Conservation (phyloP, 2,113 vertebrate species). For the Embiotoca jacksoni region DNA sequence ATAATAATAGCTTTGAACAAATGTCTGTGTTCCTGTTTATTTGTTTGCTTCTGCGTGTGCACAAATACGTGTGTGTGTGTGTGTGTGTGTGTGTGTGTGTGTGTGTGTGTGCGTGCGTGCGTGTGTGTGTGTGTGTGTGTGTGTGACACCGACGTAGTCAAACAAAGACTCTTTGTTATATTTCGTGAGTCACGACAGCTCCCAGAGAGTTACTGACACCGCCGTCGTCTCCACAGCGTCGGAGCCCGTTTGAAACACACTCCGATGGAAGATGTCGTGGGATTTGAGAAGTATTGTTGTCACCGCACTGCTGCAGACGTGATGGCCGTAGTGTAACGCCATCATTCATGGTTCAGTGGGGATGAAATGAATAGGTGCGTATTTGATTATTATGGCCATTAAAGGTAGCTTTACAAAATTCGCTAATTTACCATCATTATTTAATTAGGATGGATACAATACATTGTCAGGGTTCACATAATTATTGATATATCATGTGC, state of each 20-base stretch:
- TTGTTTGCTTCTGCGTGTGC: background rate
- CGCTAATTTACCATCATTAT: slow-evolving; percentile 24
- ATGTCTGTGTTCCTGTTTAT: slow-evolving; percentile 15
- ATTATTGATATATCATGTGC: slow-evolving; percentile 31
- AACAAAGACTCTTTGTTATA: slow-evolving; percentile 52
- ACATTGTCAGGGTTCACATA: slow-evolving; percentile 12
- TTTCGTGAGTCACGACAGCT: slow-evolving; percentile 24
- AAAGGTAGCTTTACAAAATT: slow-evolving; percentile 16
- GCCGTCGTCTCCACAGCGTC: background rate
- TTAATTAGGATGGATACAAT: slow-evolving; percentile 9
- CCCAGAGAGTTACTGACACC: slow-evolving; percentile 23
- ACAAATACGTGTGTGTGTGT: background rate
- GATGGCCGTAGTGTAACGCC: background rate
- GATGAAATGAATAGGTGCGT: slow-evolving; percentile 2
- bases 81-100: slow-evolving; percentile 4
- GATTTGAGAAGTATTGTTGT: background rate
- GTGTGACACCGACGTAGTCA: slow-evolving; percentile 17
- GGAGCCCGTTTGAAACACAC: slow-evolving; percentile 18
- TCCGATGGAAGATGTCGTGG: slow-evolving; percentile 23
- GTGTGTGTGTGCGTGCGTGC: background rate
- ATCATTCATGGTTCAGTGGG: background rate
- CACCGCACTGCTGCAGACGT: background rate
- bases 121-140: background rate
- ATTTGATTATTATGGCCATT: slow-evolving; percentile 20
- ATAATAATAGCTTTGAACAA: slow-evolving; percentile 54